phyloP scores from a whole-genome alignment of 1,140 invertebrate genomes.

The Aphelinus certus region DNA sequence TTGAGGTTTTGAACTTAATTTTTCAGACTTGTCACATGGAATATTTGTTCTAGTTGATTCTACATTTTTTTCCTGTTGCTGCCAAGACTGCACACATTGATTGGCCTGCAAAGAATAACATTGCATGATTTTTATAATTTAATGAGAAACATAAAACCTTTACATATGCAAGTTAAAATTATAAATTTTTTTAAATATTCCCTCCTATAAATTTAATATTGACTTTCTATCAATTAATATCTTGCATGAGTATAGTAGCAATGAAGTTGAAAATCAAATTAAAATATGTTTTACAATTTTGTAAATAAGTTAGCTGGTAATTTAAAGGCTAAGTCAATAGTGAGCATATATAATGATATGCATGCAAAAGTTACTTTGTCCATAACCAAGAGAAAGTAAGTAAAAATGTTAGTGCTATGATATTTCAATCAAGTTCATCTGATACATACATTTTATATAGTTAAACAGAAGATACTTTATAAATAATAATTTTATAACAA shows the following conservation, averaged over 20 bases:
- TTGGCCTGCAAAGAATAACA: slow-evolving; percentile 27
- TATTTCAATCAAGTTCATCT: no score
- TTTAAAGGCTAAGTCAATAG: neutral
- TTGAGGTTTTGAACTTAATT: slow-evolving; percentile 44
- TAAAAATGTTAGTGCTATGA: neutral
- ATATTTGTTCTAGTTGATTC: slow-evolving; percentile 8
- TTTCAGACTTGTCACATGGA: slow-evolving; percentile 20
- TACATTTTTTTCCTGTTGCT: slow-evolving; percentile 27
- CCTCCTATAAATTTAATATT: neutral
- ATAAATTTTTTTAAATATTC: neutral
- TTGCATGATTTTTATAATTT: neutral
- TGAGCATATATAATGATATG: neutral
- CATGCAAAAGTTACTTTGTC: neutral
- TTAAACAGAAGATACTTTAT: no score
- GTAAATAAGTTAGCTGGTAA: neutral
- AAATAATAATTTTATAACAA: no score
- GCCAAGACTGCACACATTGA: slow-evolving; percentile 21
- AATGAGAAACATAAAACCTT: neutral
- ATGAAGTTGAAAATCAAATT: neutral
- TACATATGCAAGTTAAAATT: neutral
- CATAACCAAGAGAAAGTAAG: neutral
- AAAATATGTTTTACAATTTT: neutral
- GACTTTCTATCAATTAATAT: neutral
- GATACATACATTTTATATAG: no score
- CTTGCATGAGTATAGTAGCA: neutral